Base-by-base conservation (phyloP, 2,113 vertebrate species). In the Macrotus californicus region DNA sequence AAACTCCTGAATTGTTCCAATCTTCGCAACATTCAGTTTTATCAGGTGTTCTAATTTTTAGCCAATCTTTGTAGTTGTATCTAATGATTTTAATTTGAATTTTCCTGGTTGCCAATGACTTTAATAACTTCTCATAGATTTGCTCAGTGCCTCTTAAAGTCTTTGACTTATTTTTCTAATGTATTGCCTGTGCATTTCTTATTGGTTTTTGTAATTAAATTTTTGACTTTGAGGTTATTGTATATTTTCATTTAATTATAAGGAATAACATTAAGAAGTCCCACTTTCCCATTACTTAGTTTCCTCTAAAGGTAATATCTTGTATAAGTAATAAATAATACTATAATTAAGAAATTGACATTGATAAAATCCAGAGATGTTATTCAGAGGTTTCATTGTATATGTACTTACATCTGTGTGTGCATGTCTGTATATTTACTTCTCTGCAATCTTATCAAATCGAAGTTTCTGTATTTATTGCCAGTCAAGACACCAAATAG, bases 81-180 rank as follows among this genome's bases (percentile, higher is more conserved):
- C 34, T 52, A 91, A 89, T 76, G 50, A 43, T 92, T 96, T 96
- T 19, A 90, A 91, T 76, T 87, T 87, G 12, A 41, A 67, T 92
- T 91, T 86, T 15, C 22, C 24, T 91, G 24, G n/a, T 64, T 94
- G 39, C 24, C 76, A 69, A 3, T 8, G 36, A 76, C 13, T 16
- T 12, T 39, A 50, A 95, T 76, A 86, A 80, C 24, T 86, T 92
- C 92, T 83, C 69, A 80, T 39, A 92, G 34, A 61, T 89, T 76
- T n/a, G 13, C 79, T 84, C 13, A 70, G 13, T 67, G 18, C 9
- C 24, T 86, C 14, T 67, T 76, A 21, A 93, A 70, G 31, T 61
- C 56, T 93, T 87, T 73, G 16, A 76, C 10, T 84, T 12, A 61
- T 82, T 91, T 90, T 90, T 41, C 9, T 84, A 83, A 69, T 94